A percentile compares a stretch with the other conserved stretches of the same genome.
These are phyloP conservation scores for Trinectes maculatus DNA, from an alignment of 2,113 vertebrate genomes.

Conservation along the genomic window DNA sequence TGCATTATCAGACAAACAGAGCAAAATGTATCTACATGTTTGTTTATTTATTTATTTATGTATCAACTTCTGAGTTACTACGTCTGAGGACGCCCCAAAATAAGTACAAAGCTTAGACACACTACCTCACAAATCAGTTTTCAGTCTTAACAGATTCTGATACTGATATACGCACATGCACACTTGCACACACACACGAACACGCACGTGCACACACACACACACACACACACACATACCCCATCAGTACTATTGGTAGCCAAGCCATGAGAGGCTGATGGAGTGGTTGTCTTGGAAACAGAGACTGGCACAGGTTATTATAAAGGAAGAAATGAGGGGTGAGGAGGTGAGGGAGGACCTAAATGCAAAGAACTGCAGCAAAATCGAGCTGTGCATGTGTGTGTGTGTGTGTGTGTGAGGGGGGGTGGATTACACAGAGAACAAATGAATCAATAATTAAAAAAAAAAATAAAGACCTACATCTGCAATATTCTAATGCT, in stretches of 20 bases:
- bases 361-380: conserved; percentile 52
- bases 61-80: conserved; percentile 31
- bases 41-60: not conserved
- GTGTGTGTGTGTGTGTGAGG: conserved; percentile 31
- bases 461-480: not conserved
- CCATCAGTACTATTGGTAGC: conserved; percentile 58
- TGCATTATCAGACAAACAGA: not conserved
- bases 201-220: conserved; percentile 23
- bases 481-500: not conserved
- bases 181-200: conserved; percentile 33
- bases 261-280: conserved; percentile 65
- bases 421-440: conserved; percentile 13
- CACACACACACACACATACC: conserved; percentile 39
- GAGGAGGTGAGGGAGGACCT: conserved; percentile 33
- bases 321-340: conserved; percentile 56
- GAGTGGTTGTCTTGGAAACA: conserved; percentile 79
- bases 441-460: conserved; percentile 37
- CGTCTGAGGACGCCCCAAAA: conserved; percentile 35
- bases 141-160: conserved; percentile 63
- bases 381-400: conserved; percentile 6
- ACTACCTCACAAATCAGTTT: conserved; percentile 66
- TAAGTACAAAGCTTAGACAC: conserved; percentile 12
- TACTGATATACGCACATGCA: conserved; percentile 16
- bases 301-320: conserved; percentile 68
- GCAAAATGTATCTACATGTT: not conserved